Evolutionary conservation across 2,797 vertebrate genomes (phyloP).

Genomic region (Coracias cyanogaster): DNA sequence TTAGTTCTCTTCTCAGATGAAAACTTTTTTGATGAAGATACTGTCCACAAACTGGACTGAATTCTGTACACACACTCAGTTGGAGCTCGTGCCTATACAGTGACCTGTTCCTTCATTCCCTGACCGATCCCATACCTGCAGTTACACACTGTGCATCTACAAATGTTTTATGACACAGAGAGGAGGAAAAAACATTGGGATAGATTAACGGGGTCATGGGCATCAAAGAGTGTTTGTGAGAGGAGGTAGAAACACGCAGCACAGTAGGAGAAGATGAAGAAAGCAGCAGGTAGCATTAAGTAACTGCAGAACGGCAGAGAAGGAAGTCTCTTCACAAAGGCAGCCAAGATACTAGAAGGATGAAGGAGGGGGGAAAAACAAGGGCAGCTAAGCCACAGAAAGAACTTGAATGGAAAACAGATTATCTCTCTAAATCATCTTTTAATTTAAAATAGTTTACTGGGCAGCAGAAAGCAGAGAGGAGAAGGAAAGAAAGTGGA

Average conservation of each 20-base stretch:
- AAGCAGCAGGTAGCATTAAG: constrained; percentile 58
- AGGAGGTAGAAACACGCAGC: not conserved
- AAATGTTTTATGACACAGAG: not conserved
- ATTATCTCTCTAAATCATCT: constrained; percentile 49
- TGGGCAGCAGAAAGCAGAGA: not conserved
- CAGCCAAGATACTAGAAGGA: constrained; percentile 13
- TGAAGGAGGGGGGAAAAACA: rapidly evolving
- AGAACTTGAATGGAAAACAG: constrained; percentile 50
- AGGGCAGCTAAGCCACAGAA: not conserved
- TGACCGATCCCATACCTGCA: not conserved
- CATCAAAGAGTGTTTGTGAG: not conserved
- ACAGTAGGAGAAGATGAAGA: constrained; percentile 39
- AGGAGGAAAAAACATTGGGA: not conserved
- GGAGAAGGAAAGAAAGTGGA: not conserved
- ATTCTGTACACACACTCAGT: not conserved
- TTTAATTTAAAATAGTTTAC: not conserved
- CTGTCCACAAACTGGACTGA: not conserved
- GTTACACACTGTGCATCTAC: not conserved
- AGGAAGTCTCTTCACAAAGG: constrained; percentile 16
- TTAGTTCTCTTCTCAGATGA: not conserved
- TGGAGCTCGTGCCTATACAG: not conserved
- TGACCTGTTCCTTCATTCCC: not conserved
- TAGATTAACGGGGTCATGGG: not conserved
- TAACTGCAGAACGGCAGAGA: not conserved
- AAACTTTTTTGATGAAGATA: not conserved